Base-by-base conservation (phyloP, 2,797 vertebrate genomes). In the Eremophila alpestris region DNA sequence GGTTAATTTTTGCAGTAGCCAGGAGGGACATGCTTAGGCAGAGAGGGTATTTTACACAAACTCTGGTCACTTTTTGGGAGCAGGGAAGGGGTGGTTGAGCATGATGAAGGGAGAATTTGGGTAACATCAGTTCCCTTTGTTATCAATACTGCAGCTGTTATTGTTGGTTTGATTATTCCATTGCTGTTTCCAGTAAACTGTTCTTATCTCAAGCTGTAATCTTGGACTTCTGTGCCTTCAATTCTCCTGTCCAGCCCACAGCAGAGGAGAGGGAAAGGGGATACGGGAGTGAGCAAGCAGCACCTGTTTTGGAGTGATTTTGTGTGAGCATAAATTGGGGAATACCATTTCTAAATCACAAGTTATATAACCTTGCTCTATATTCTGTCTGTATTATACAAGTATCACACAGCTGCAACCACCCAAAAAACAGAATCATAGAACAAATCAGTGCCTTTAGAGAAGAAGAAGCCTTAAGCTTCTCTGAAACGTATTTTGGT, bases 231-330 rank as follows among this genome's bases (percentile, higher is more conserved):
- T 27, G 10, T 49, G 43, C 22, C 40, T 41, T 20, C 15, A 36
- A 2, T 55, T 75, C 41, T 48, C 40, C 34, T 22, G n/a, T 67
- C 46, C 69, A 54, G 18, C 8, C 26, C 8, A 3, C 9, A 13
- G 7, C n/a, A 48, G 15, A 16, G 34, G 4, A 74, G 5, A 13
- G 22, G 41, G 4, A 43, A 60, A 60, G 10, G 15, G 16, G 11
- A n/a, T 13, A 11, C 8, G 20, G 20, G 11, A 52, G 10, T 29
- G 59, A 48, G 41, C 0, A 0, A 43, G 51, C 4, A 15, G 27
- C 23, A 24, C 24, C 40, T 14, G 6, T 3, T 64, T 51, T 65
- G 36, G 63, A 63, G 17, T 11, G 23, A 20, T 55, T 55, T 32
- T 24, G 27, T 24, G 7, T 0, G 0, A 49, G 29, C 13, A 24